Conservation (phyloP, 2,888 invertebrate species). For the Pantelozetes paolii region DNA sequence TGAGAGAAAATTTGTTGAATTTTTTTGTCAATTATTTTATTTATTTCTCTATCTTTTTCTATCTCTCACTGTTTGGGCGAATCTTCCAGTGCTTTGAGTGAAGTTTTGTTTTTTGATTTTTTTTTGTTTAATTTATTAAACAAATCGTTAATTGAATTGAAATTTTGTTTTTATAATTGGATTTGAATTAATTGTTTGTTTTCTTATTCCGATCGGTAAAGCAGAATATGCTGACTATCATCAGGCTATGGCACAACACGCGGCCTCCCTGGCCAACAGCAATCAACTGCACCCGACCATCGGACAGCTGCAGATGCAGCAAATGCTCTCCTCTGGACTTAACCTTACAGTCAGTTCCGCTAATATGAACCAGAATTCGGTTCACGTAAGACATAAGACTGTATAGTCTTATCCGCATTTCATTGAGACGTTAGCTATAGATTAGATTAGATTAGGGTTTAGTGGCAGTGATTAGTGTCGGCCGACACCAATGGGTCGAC, state of each 20-base stretch:
- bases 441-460: neutral
- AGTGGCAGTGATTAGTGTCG: neutral
- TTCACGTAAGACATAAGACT: constrained; percentile 10
- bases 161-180: neutral
- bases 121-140: no score
- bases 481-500: neutral
- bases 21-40: no score
- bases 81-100: no score
- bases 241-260: constrained; percentile 48
- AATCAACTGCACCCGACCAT: constrained; percentile 47
- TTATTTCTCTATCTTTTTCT: no score
- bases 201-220: neutral
- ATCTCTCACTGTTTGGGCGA: no score
- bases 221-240: constrained; percentile 48
- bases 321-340: constrained; percentile 46
- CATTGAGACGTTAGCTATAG: neutral
- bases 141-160: neutral
- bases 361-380: constrained; percentile 38
- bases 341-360: constrained; percentile 45
- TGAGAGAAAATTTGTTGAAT: no score
- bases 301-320: constrained; percentile 45
- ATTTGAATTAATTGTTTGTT: neutral
- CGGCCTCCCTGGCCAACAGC: constrained; percentile 44
- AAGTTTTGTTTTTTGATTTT: no score
- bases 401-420: neutral